A percentile compares a stretch with the other conserved stretches of the same genome.
Evolutionary conservation across 2,888 invertebrate genomes (phyloP).

Genomic region (Netelia virgata): DNA sequence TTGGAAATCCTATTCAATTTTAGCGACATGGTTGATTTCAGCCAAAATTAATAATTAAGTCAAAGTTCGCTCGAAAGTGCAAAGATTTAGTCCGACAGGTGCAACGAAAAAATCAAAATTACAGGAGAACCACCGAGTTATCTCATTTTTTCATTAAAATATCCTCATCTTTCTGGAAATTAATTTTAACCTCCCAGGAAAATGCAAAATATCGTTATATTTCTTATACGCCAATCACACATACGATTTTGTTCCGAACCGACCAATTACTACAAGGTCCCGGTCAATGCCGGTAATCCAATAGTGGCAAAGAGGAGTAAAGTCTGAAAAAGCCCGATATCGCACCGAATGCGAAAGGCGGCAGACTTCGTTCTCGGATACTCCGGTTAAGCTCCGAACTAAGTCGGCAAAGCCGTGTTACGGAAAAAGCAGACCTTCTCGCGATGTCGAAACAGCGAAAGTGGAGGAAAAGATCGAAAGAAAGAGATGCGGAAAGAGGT

Average conservation of each 20-base stretch:
- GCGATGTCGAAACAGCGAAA: slow-evolving; percentile 50
- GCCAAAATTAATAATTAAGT: no score
- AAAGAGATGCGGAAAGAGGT: slow-evolving; percentile 36
- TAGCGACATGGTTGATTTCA: no score
- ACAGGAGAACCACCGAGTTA: not conserved
- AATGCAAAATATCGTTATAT: not conserved
- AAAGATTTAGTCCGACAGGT: no score
- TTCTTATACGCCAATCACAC: not conserved
- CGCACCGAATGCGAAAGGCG: slow-evolving; percentile 36
- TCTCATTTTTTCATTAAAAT: not conserved
- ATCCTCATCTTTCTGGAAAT: no score
- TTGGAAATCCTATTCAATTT: no score
- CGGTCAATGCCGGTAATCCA: slow-evolving; percentile 15
- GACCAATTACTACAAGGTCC: not conserved
- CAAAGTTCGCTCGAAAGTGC: no score
- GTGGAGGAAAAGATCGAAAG: slow-evolving; percentile 48
- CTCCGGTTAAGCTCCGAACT: slow-evolving; percentile 69
- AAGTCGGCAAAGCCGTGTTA: slow-evolving; percentile 68
- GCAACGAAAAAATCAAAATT: no score
- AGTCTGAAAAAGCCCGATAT: slow-evolving; percentile 30
- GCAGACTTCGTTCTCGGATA: slow-evolving; percentile 59
- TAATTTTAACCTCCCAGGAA: no score
- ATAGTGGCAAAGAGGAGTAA: not conserved
- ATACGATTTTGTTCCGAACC: not conserved
- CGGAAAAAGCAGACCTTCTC: slow-evolving; percentile 48